Percentiles rank a stretch among this genome's conserved stretches.
Evolutionary conservation across 2,888 invertebrate species (phyloP).

Genomic region (Cosmopolites sordidus): DNA sequence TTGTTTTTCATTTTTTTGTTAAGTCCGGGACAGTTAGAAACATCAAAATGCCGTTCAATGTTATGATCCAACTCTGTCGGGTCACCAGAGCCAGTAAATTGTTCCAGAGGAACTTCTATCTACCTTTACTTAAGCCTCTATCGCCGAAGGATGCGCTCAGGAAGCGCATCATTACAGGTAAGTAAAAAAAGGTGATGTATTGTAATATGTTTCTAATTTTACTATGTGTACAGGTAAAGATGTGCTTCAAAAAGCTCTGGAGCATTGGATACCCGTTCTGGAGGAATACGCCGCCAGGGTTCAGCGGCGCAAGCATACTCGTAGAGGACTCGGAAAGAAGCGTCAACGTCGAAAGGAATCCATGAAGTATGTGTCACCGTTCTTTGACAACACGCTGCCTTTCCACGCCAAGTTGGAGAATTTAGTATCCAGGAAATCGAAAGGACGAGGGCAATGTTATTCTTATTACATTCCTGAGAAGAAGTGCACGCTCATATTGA

Average conservation of each 20-base stretch:
- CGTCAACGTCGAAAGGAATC: slow-evolving; percentile 40
- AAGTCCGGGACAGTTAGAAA: slow-evolving; percentile 12
- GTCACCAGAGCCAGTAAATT: slow-evolving; percentile 76
- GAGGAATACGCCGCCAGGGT: slow-evolving; percentile 49
- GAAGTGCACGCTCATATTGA: slow-evolving; percentile 67
- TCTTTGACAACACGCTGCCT: slow-evolving; percentile 44
- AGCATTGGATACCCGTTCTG: slow-evolving; percentile 75
- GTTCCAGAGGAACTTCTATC: slow-evolving; percentile 77
- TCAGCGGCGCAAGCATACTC: slow-evolving; percentile 39
- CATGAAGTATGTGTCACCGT: slow-evolving; percentile 42
- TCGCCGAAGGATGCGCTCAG: slow-evolving; percentile 79
- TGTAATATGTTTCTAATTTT: not conserved
- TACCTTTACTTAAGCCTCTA: slow-evolving; percentile 74
- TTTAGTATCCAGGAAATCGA: slow-evolving; percentile 56
- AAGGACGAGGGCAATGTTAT: slow-evolving; percentile 56
- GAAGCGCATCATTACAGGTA: slow-evolving; percentile 71
- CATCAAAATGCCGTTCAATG: slow-evolving; percentile 44
- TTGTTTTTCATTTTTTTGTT: slow-evolving; percentile 6
- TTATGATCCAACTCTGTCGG: slow-evolving; percentile 68
- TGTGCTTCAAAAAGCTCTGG: slow-evolving; percentile 62
- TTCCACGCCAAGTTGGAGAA: slow-evolving; percentile 38
- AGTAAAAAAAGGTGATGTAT: slow-evolving; percentile 5
- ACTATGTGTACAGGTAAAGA: slow-evolving; percentile 51
- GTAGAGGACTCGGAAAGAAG: slow-evolving; percentile 43
- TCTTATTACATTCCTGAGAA: slow-evolving; percentile 72